Percentiles rank a stretch among this genome's conserved stretches.
Conservation (phyloP, 2,797 vertebrate species). For the Oophaga sylvatica region DNA sequence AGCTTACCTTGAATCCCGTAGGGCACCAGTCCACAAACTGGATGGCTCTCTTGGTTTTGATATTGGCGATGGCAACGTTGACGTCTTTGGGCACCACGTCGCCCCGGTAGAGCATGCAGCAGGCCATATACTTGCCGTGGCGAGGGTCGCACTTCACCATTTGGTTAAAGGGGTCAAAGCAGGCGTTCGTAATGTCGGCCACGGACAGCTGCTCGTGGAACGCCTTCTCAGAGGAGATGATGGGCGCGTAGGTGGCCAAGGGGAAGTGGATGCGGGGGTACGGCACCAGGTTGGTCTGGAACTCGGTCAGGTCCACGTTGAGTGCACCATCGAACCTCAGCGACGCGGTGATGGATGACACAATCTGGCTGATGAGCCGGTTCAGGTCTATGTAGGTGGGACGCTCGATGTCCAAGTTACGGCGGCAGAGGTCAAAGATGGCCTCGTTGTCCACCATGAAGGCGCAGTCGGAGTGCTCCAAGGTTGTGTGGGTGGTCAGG, state of each 20-base stretch:
- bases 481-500: slow-evolving; percentile 75
- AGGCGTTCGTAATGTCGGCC: slow-evolving; percentile 75
- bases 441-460: slow-evolving; percentile 82
- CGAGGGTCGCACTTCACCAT: slow-evolving; percentile 80
- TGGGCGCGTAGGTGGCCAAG: slow-evolving; percentile 74
- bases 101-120: slow-evolving; percentile 88
- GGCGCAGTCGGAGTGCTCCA: slow-evolving; percentile 78
- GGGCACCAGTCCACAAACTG: slow-evolving; percentile 85
- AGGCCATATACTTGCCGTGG: slow-evolving; percentile 85
- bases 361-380: slow-evolving; percentile 76
- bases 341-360: slow-evolving; percentile 78
- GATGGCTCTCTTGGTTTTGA: slow-evolving; percentile 85
- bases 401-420: slow-evolving; percentile 73
- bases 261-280: slow-evolving; percentile 80
- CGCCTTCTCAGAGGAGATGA: slow-evolving; percentile 74
- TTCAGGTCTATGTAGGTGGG: slow-evolving; percentile 78
- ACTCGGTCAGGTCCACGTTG: slow-evolving; percentile 78
- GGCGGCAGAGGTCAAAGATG: slow-evolving; percentile 76
- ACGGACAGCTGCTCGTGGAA: slow-evolving; percentile 76
- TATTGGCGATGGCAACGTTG: slow-evolving; percentile 85
- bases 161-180: slow-evolving; percentile 77
- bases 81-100: slow-evolving; percentile 91
- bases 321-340: slow-evolving; percentile 76
- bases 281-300: slow-evolving; percentile 80
- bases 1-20: slow-evolving; percentile 78